phyloP scores from a whole-genome alignment of 2,113 vertebrate species.

The Meleagris gallopavo region DNA sequence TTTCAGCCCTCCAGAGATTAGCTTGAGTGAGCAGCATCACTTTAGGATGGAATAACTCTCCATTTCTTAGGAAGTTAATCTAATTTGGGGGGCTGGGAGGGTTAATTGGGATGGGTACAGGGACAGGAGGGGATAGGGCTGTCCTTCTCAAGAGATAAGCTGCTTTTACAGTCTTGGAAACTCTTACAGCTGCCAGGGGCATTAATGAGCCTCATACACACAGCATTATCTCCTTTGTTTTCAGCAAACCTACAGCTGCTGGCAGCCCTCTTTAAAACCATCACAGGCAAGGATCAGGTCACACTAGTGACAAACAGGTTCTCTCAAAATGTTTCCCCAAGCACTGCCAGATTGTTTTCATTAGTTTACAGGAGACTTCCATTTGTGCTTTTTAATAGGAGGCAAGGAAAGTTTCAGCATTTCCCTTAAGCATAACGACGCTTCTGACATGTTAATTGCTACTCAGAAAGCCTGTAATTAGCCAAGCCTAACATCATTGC shows the following conservation, averaged over 20 bases:
- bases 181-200: slow-evolving; percentile 42
- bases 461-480: slow-evolving; percentile 34
- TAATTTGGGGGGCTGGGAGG: slow-evolving; percentile 23
- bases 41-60: slow-evolving; percentile 37
- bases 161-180: slow-evolving; percentile 56
- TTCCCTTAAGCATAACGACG: not conserved
- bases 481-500: slow-evolving; percentile 22
- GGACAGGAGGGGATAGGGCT: not conserved
- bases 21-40: not conserved
- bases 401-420: slow-evolving; percentile 39
- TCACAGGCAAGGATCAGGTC: not conserved
- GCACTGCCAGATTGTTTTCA: slow-evolving; percentile 37
- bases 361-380: slow-evolving; percentile 45
- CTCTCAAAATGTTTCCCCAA: not conserved
- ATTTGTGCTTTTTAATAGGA: slow-evolving; percentile 12
- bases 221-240: not conserved
- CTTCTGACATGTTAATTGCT: slow-evolving; percentile 59
- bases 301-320: slow-evolving; percentile 31
- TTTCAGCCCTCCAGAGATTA: slow-evolving; percentile 65
- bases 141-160: slow-evolving; percentile 57
- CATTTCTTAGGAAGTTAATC: slow-evolving; percentile 61
- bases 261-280: slow-evolving; percentile 9
- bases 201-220: slow-evolving; percentile 16
- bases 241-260: slow-evolving; percentile 1
- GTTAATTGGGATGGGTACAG: not conserved